Conservation (phyloP, 2,797 vertebrate genomes). For the Ispidina lecontei region DNA sequence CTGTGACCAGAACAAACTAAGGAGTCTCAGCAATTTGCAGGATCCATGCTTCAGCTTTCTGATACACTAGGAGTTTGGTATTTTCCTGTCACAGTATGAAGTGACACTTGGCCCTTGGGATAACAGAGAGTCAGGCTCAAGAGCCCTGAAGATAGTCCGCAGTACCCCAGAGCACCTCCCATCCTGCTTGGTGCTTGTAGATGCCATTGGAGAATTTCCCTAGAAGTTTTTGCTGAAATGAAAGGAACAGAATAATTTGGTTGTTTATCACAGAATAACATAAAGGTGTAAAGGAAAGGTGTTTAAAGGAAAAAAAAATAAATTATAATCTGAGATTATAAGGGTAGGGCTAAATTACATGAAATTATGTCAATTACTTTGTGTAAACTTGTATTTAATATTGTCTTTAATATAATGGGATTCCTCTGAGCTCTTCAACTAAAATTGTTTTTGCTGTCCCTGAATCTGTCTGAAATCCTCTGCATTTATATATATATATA, state of each 20-base stretch:
- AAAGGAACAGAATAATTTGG: neutral
- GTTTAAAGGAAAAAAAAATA: neutral
- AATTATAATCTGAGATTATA: neutral
- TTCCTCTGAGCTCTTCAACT: constrained; percentile 7
- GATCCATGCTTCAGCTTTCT: neutral
- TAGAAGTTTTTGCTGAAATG: neutral
- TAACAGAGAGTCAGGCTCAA: neutral
- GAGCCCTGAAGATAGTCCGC: neutral
- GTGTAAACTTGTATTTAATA: constrained; percentile 26
- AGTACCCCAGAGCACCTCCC: neutral
- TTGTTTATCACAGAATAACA: neutral
- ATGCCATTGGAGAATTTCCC: neutral
- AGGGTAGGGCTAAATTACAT: constrained; percentile 13
- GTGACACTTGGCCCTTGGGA: neutral
- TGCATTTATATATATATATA: neutral
- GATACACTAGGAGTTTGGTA: neutral
- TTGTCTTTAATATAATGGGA: neutral
- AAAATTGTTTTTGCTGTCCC: constrained; percentile 11
- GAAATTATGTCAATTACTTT: neutral
- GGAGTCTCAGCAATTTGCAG: neutral
- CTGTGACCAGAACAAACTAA: neutral
- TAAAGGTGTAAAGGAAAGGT: neutral
- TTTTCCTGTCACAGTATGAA: neutral
- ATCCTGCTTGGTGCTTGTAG: neutral
- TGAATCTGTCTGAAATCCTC: neutral